A percentile compares a stretch with the other conserved stretches of the same genome.
Conservation (phyloP, 2,888 invertebrate genomes). For the Thyatira batis region DNA sequence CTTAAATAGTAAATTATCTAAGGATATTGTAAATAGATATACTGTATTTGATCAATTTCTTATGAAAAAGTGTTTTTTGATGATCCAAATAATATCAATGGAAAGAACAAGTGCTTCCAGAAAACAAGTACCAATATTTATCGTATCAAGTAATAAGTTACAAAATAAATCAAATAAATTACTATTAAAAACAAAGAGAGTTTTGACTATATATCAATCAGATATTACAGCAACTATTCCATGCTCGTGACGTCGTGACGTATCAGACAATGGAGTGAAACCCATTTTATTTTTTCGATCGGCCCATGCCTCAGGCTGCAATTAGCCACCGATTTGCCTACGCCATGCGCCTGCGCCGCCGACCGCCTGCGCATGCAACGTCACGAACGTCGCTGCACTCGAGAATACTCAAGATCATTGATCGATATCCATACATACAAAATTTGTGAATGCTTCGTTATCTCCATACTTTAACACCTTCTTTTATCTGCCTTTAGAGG, state of each 20-base stretch:
- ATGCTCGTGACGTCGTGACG: conserved; percentile 25
- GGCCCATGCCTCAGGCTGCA: conserved; percentile 47
- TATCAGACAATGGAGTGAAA: conserved; percentile 31
- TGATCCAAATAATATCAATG: too few relatives aligned
- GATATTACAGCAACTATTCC: neutral
- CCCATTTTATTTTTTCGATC: conserved; percentile 35
- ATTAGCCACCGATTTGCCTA: conserved; percentile 70
- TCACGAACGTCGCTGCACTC: conserved; percentile 28
- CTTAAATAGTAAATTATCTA: neutral
- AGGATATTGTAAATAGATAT: neutral
- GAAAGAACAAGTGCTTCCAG: too few relatives aligned
- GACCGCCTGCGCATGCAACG: conserved; percentile 19
- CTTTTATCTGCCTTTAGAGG: neutral
- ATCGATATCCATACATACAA: conserved; percentile 21
- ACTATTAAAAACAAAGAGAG: too few relatives aligned
- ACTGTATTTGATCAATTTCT: too few relatives aligned
- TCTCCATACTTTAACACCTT: too few relatives aligned
- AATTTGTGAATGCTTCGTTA: too few relatives aligned
- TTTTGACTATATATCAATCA: too few relatives aligned
- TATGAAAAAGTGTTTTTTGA: too few relatives aligned
- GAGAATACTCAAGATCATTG: conserved; percentile 2
- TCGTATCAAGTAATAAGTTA: too few relatives aligned
- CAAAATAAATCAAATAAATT: too few relatives aligned
- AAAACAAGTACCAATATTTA: too few relatives aligned
- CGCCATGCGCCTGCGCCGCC: conserved; percentile 42